Conservation (phyloP, 2,888 invertebrate genomes). For the Erebia aethiops region DNA sequence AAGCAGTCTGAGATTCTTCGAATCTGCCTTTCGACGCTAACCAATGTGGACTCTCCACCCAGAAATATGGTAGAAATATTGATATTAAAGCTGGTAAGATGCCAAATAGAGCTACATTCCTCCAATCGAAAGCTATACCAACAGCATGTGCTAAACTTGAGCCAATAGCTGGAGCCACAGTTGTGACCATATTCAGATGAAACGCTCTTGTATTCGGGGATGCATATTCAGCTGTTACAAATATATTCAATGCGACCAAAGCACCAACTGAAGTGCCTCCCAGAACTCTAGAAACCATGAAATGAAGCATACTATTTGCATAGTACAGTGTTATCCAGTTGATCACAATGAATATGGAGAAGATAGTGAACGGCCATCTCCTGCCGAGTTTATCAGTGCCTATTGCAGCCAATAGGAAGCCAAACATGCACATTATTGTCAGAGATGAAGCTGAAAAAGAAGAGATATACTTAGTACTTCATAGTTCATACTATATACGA, state of each 20-base stretch:
- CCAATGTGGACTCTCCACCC: constrained; percentile 42
- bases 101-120: constrained; percentile 35
- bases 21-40: constrained; percentile 40
- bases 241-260: constrained; percentile 23
- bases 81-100: constrained; percentile 34
- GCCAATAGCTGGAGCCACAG: constrained; percentile 38
- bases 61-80: constrained; percentile 31
- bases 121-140: constrained; percentile 38
- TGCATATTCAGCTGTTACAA: constrained; percentile 34
- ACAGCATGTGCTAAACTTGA: constrained; percentile 33
- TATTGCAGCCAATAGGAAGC: constrained; percentile 24
- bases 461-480: no score
- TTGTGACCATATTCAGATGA: constrained; percentile 33
- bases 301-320: constrained; percentile 24
- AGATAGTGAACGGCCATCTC: constrained; percentile 24
- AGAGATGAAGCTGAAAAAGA: constrained; percentile 16
- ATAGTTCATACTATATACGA: no score
- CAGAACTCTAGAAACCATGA: constrained; percentile 24
- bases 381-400: constrained; percentile 36
- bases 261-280: constrained; percentile 36
- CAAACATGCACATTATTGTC: background rate
- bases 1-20: constrained; percentile 29
- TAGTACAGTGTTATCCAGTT: constrained; percentile 36
- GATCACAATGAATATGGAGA: constrained; percentile 28
- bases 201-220: constrained; percentile 31